Evolutionary conservation across 2,797 vertebrate species (phyloP).

Genomic region (Pseudomugil gertrudae): DNA sequence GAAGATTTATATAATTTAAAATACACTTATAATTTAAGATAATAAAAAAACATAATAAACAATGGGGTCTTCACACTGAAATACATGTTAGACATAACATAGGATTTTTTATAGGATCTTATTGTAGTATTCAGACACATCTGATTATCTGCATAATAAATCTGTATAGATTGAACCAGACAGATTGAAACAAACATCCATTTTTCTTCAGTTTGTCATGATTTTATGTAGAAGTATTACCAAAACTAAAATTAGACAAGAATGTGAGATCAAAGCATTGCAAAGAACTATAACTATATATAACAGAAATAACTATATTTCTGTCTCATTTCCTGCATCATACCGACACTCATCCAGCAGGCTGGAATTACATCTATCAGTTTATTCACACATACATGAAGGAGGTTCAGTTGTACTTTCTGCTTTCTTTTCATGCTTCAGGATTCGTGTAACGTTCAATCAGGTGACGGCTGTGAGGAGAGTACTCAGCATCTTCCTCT

Average conservation of each 20-base stretch:
- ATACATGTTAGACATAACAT: not conserved
- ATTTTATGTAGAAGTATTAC: not conserved
- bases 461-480: conserved; percentile 68
- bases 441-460: conserved; percentile 53
- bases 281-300: no score
- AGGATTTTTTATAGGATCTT: no score
- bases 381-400: conserved; percentile 17
- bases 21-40: not conserved
- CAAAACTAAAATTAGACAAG: no score
- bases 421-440: conserved; percentile 51
- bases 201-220: not conserved
- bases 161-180: not conserved
- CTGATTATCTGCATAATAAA: not conserved
- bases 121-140: no score
- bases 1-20: conserved; percentile 10
- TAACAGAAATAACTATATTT: not conserved
- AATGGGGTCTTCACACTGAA: conserved; percentile 22
- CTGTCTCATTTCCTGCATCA: not conserved
- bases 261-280: no score
- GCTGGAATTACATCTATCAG: not conserved
- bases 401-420: conserved; percentile 14
- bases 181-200: not conserved
- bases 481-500: conserved; percentile 67
- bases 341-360: not conserved
- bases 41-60: conserved; percentile 25